Conservation (phyloP, 1,140 invertebrate genomes). For the Drosophila willistoni region DNA sequence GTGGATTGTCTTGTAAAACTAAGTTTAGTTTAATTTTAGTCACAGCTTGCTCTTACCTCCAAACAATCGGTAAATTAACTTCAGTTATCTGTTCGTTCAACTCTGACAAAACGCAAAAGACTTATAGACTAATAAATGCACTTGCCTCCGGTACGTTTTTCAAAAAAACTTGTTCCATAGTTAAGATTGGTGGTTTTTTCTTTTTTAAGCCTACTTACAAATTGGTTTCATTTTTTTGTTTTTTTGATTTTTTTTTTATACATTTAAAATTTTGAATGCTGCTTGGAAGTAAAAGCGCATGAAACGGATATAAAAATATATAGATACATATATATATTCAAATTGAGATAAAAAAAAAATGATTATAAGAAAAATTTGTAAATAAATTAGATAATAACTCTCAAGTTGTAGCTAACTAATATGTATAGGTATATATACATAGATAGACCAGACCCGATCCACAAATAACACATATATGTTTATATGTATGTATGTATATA, state of each 20-base stretch:
- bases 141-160: slow-evolving; percentile 80
- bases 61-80: slow-evolving; percentile 50
- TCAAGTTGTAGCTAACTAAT: slow-evolving; percentile 31
- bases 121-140: slow-evolving; percentile 81
- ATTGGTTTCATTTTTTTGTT: slow-evolving; percentile 13
- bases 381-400: slow-evolving; percentile 52
- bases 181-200: slow-evolving; percentile 26
- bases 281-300: slow-evolving; percentile 71
- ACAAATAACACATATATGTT: slow-evolving; percentile 32
- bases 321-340: not conserved
- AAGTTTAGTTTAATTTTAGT: slow-evolving; percentile 43
- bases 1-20: slow-evolving; percentile 3
- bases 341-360: slow-evolving; percentile 29
- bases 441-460: slow-evolving; percentile 31
- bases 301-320: slow-evolving; percentile 32
- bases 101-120: slow-evolving; percentile 40
- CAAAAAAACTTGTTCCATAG: slow-evolving; percentile 39
- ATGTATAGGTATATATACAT: slow-evolving; percentile 46
- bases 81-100: slow-evolving; percentile 30
- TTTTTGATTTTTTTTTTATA: not conserved
- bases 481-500: too few relatives aligned
- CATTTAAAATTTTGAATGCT: slow-evolving; percentile 37
- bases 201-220: slow-evolving; percentile 27
- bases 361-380: slow-evolving; percentile 38
- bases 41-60: slow-evolving; percentile 75